Evolutionary conservation across 2,888 invertebrate genomes (phyloP), one percentile per base, ranked within the genome.

Genomic region (Herminia tarsipennalis): DNA sequence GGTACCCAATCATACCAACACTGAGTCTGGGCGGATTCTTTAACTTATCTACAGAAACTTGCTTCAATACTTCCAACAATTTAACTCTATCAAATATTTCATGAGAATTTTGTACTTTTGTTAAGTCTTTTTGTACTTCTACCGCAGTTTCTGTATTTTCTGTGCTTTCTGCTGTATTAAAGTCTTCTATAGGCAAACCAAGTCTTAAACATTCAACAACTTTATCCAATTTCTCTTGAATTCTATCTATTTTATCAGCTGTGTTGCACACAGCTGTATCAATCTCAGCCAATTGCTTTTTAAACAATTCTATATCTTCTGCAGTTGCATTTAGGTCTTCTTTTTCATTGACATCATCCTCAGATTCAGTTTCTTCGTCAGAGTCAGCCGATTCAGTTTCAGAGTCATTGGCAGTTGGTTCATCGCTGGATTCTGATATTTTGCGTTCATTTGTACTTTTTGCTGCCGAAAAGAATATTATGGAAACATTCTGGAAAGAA

Each of bases 1-100:
- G 99, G 89, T 99, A 99, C 1, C 99, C 99, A 45, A 99, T 98
- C 82, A 98, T 93, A 4, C 98, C 98, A 45, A 98, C 94, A n/a
- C 97, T 97, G 4, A 95, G 93, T 18, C 95, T 77, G n/a, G 88
- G 88, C 1, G 87, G 86, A 74, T 86, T 88, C 57, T 89, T 90
- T 45, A 86, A 70, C 16, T 60, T 90, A 69, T 13, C 87, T 83
- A 76, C 79, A 0, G 22, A n/a, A 2, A 36, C 6, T 2, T 36
- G n/a, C 27, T 93, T 94, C 46, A 98, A 94, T 9, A 96, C 92
- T 22, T 93, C 86, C 35, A 98, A 93, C 17, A 98, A 85, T 66
- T 95, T 94, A 20, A 94, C 92, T 47, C 95, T 93, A 14, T 92
- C 93, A 48, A 96, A 90, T 45, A 96, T 80, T 60, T 93, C 90